Conservation (phyloP, 2,888 invertebrate genomes). For the Sesamia inferens region DNA sequence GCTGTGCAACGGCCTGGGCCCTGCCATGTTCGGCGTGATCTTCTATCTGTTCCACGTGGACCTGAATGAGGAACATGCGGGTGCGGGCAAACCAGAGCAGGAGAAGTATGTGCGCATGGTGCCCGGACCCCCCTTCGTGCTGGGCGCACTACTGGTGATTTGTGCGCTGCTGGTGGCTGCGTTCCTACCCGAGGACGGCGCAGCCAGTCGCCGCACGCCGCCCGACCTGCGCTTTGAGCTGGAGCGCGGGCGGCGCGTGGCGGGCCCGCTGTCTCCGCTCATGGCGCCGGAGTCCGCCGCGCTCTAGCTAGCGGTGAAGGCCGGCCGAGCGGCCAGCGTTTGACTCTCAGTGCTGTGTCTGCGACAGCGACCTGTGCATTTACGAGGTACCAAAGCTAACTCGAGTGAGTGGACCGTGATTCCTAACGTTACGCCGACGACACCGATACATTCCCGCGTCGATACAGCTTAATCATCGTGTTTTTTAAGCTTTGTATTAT, state of each 20-base stretch:
- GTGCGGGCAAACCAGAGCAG: constrained; percentile 80
- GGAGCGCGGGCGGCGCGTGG: constrained; percentile 94
- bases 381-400: constrained; percentile 82
- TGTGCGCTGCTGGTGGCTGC: constrained; percentile 98
- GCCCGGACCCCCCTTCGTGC: constrained; percentile 99
- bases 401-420: constrained; percentile 73
- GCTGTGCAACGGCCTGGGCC: constrained; percentile 99
- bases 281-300: constrained; percentile 94
- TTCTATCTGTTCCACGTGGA: constrained; percentile 99
- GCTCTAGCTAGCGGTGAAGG: constrained; percentile 90
- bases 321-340: constrained; percentile 86
- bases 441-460: constrained; percentile 76
- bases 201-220: constrained; percentile 86
- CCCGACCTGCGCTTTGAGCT: constrained; percentile 95
- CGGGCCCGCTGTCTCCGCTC: constrained; percentile 94
- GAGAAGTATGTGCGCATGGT: constrained; percentile 92
- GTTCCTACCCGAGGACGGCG: constrained; percentile 93
- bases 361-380: constrained; percentile 76
- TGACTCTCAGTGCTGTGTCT: constrained; percentile 77
- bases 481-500: constrained; percentile 85
- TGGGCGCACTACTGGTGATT: constrained; percentile 98
- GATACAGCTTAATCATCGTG: constrained; percentile 76
- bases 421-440: constrained; percentile 70
- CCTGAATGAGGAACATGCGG: constrained; percentile 93
- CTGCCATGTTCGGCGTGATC: constrained; percentile 99